phyloP scores from a whole-genome alignment of 2,888 invertebrate species.

The Hypsopygia costalis region DNA sequence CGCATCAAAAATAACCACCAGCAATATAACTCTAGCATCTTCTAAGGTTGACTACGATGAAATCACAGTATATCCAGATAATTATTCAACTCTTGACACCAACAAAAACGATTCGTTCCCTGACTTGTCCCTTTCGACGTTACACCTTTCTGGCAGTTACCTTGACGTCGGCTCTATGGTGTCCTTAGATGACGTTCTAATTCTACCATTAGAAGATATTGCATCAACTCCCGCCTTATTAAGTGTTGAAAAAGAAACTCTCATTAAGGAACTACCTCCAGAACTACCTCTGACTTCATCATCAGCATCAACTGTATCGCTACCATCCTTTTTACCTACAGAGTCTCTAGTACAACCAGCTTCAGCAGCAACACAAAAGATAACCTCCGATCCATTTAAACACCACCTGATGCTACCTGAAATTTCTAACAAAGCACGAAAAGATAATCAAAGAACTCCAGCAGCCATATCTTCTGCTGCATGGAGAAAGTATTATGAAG shows the following conservation, averaged over 20 bases:
- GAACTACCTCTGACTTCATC: too few relatives aligned
- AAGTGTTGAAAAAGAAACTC: slow-evolving; percentile 12
- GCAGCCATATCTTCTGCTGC: slow-evolving; percentile 23
- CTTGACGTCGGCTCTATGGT: slow-evolving; percentile 7
- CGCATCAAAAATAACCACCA: too few relatives aligned
- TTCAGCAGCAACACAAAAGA: slow-evolving; percentile 12
- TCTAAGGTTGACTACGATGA: slow-evolving; percentile 1
- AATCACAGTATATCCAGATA: slow-evolving; percentile 18
- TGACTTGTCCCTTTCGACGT: slow-evolving; percentile 19
- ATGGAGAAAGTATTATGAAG: slow-evolving; percentile 9
- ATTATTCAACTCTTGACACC: slow-evolving; percentile 14
- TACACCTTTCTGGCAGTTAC: slow-evolving; percentile 20
- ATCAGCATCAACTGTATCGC: too few relatives aligned
- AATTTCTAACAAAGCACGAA: slow-evolving; percentile 21
- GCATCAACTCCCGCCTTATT: slow-evolving; percentile 11
- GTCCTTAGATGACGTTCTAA: slow-evolving; percentile 24
- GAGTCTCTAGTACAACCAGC: too few relatives aligned
- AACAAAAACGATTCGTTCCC: slow-evolving; percentile 17
- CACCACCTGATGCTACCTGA: slow-evolving; percentile 24
- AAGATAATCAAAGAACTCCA: slow-evolving; percentile 22
- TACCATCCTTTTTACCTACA: too few relatives aligned
- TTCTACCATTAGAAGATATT: slow-evolving; percentile 18
- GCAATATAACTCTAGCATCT: too few relatives aligned
- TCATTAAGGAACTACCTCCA: too few relatives aligned
- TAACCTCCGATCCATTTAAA: slow-evolving; percentile 22